Base-by-base conservation (phyloP, 2,888 invertebrate genomes). In the Ommatoiulus sabulosus region DNA sequence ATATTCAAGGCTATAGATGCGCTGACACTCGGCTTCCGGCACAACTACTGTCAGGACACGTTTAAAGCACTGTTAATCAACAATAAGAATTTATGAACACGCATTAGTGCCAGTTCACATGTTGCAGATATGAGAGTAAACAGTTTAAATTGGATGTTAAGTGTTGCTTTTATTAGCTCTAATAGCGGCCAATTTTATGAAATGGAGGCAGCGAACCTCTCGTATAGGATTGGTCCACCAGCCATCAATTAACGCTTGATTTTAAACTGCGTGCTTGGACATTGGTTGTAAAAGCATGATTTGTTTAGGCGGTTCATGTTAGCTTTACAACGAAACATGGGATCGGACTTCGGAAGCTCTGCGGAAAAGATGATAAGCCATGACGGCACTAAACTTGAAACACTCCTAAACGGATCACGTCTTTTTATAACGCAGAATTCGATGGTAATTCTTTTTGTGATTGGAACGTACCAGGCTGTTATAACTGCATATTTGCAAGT, bases 11-110 rank as follows among this genome's bases (percentile, higher is more conserved):
- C 63, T 63, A 35, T 35, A 6, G 63, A 63, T 63, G 63, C 6
- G 63, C n/a, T 63, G 63, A 63, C 63, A 63, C n/a, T 63, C 63
- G 63, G 63, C 63, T 63, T 63, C 63, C 63, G 63, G 63, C 63
- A 63, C 63, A 20, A 63, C 63, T 63, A 6, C 17, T 63, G 63
- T 63, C 63, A 63, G 63, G 63, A n/a, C 63, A 63, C 63, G 63
- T 63, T 63, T 63, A 63, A 63, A 63, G 63, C 63, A 3, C 20
- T 63, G 63, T 63, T 63, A 63, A 63, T 63, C 63, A 63, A 63
- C 63, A 63, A 63, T 63, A 63, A 63, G 63, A 63, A 63, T 63
- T 63, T 63, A 63, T 63, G 63, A 63, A 63, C 63, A 63, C 63
- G 63, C 63, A 63, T 63, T 63, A 63, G 63, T 63, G 63, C 63